phyloP scores from a whole-genome alignment of 2,797 vertebrate species.

The Sebastes taczanowskii region DNA sequence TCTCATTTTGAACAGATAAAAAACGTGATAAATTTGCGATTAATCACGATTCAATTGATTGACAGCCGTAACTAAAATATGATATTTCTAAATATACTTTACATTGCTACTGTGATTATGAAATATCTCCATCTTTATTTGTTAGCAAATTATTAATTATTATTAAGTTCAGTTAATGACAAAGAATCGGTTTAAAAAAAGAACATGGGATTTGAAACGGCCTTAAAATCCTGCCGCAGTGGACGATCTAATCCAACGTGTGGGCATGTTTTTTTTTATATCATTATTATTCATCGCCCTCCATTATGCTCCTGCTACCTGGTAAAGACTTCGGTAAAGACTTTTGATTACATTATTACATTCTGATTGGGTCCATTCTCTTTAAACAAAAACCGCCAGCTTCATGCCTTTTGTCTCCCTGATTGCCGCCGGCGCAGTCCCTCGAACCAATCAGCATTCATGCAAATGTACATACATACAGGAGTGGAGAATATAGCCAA shows the following conservation, averaged over 20 bases:
- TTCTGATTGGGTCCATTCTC: constrained; percentile 63
- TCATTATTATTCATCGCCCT: constrained; percentile 17
- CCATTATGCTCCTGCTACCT: constrained; percentile 52
- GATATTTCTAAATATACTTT: not conserved
- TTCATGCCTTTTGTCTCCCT: constrained; percentile 59
- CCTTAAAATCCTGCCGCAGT: not conserved
- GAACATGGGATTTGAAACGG: constrained; percentile 31
- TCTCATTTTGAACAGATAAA: too few species aligned
- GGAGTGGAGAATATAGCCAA: constrained; percentile 14
- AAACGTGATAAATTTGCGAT: too few species aligned
- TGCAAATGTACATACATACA: constrained; percentile 47
- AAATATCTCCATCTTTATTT: not conserved
- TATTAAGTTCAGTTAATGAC: not conserved
- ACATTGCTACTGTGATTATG: not conserved
- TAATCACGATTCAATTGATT: too few species aligned
- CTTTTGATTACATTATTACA: constrained; percentile 66
- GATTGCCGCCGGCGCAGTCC: constrained; percentile 58
- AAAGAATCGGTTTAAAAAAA: constrained; percentile 18
- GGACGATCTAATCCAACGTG: constrained; percentile 40
- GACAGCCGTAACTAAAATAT: not conserved
- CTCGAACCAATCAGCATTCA: constrained; percentile 58
- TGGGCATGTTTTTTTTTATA: constrained; percentile 21
- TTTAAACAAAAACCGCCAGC: constrained; percentile 50
- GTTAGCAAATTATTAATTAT: not conserved
- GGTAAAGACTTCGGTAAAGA: constrained; percentile 35